These are phyloP conservation scores for Sinohyriopsis cumingii DNA, from an alignment of 2,888 invertebrate species.

Conservation along the genomic window DNA sequence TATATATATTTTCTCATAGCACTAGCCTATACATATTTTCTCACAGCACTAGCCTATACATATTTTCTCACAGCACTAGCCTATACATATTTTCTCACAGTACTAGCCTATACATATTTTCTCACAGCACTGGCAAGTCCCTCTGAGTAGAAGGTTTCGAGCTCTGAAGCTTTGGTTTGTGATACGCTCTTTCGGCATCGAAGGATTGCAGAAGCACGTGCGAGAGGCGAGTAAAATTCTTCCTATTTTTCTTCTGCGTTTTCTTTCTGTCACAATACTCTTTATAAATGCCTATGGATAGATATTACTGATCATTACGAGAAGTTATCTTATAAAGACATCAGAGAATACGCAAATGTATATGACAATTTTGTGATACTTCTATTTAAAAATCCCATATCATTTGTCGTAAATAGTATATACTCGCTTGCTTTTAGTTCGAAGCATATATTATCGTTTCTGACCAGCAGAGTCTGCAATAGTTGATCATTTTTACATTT, in stretches of 20 bases:
- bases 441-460: too few species aligned
- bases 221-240: constrained; percentile 79
- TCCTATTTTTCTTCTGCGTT: background rate
- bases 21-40: background rate
- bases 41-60: background rate
- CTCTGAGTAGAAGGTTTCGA: constrained; percentile 92
- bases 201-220: constrained; percentile 93
- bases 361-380: too few species aligned
- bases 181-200: constrained; percentile 91
- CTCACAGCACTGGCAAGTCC: constrained; percentile 95
- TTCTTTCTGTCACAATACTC: background rate
- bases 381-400: too few species aligned
- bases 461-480: too few species aligned
- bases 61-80: background rate
- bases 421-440: too few species aligned
- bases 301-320: background rate
- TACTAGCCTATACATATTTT: too few species aligned
- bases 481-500: too few species aligned
- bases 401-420: too few species aligned
- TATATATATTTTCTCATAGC: too few species aligned
- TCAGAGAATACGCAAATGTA: background rate
- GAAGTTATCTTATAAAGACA: background rate
- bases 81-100: too few species aligned
- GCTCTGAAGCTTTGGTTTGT: constrained; percentile 97
- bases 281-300: background rate